Evolutionary conservation across 2,888 invertebrate genomes (phyloP).

Genomic region (Nomada ferruginata): DNA sequence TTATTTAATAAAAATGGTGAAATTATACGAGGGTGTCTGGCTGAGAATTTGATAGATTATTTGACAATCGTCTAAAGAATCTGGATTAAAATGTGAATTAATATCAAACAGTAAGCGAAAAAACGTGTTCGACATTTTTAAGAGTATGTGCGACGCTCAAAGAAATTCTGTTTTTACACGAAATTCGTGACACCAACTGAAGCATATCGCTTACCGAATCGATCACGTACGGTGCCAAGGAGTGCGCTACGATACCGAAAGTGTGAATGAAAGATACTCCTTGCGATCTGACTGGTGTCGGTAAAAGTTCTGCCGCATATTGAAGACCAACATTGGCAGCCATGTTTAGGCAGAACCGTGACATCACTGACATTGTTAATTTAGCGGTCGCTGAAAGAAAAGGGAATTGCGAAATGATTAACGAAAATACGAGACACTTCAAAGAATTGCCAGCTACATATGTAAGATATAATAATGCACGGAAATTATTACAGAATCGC

Average conservation of each 20-base stretch:
- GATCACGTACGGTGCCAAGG: slow-evolving; percentile 93
- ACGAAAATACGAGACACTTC: too few species aligned
- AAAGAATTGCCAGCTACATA: too few species aligned
- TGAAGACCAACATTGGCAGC: slow-evolving; percentile 95
- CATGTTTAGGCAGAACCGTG: slow-evolving; percentile 94
- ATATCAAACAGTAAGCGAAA: too few species aligned
- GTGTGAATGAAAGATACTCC: slow-evolving; percentile 94
- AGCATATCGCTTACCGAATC: slow-evolving; percentile 87
- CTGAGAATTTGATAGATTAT: too few species aligned
- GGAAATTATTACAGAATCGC: too few species aligned
- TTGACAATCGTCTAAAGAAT: too few species aligned
- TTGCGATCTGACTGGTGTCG: slow-evolving; percentile 94
- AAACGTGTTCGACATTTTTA: too few species aligned
- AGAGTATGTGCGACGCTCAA: too few species aligned
- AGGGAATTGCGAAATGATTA: not conserved
- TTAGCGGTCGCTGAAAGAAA: slow-evolving; percentile 87
- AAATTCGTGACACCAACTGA: not conserved
- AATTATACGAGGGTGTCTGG: too few species aligned
- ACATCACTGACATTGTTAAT: slow-evolving; percentile 91
- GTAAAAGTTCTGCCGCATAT: slow-evolving; percentile 94
- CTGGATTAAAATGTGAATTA: too few species aligned
- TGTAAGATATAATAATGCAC: too few species aligned
- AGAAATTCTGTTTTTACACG: too few species aligned
- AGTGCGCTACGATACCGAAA: slow-evolving; percentile 94
- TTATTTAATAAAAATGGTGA: not conserved